Evolutionary conservation across 64 coral and sea anemone genomes (phyloP), one percentile per base, ranked within the genome.

Genomic region (Actinia equina): DNA sequence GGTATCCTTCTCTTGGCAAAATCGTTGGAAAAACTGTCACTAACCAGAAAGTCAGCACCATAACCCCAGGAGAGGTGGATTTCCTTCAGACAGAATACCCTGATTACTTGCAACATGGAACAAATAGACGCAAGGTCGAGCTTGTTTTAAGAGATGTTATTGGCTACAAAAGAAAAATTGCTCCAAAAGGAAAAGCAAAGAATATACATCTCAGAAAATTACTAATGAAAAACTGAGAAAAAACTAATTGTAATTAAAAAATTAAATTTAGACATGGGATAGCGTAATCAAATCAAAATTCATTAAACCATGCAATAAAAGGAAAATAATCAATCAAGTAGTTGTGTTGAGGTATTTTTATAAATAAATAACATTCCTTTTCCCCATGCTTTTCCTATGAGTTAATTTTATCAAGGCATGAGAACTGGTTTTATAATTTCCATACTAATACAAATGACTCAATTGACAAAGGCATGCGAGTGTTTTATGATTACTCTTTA

Each of bases 81-180:
- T 83, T 97, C 22, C 81, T 97, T 25, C 94, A 97, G 65, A 97
- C 91, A n/a, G 94, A 97, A 55, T 97, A 90, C 80, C 94, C 94
- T 4, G 85, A 88, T 1, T 93, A 74, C 26, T 15, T 41, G 26
- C 10, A 41, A 13, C n/a, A 30, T 74, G 11, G 55, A 0, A 57
- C 69, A 30, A 41, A 74, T 30, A 16, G 25, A 26, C n/a, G 25
- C 23, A 74, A 74, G 25, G 69, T 41, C 2, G 69, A 74, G 41
- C 23, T 74, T 7, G 10, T 74, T 27, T 6, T 74, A 11, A 74
- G 69, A 74, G 25, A 74, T 27, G 7, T 12, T 41, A 26, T 41
- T 74, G 69, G 9, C 30, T 37, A 37, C 19, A 16, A 62, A 9
- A 91, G 18, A 56, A 86, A 62, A 86, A 17, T 0, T 18, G 55